Percentiles rank a stretch among this genome's conserved stretches.
These are phyloP conservation scores for Scarus forsteni DNA, from an alignment of 2,797 vertebrate genomes.

Conservation along the genomic window DNA sequence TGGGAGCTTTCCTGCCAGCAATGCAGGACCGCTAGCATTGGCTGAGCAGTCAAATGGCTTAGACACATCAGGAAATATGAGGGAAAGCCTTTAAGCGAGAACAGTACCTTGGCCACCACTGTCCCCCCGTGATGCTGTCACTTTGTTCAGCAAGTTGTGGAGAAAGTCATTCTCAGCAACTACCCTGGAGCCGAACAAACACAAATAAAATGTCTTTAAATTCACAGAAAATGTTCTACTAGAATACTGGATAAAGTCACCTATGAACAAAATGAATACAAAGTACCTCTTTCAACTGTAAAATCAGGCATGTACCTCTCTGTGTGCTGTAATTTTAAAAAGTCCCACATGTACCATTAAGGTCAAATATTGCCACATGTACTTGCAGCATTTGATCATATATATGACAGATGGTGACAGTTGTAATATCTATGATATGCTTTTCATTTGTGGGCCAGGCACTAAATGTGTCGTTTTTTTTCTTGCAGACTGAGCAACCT, in stretches of 20 bases:
- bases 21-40: slow-evolving; percentile 5
- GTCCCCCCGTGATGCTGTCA: slow-evolving; percentile 91
- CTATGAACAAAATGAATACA: slow-evolving; percentile 2
- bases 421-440: too few relatives aligned
- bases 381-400: too few relatives aligned
- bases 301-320: too few relatives aligned
- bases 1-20: slow-evolving; percentile 19
- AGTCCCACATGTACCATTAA: too few relatives aligned
- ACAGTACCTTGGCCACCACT: slow-evolving; percentile 95
- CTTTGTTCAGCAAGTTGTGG: slow-evolving; percentile 92
- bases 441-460: too few relatives aligned
- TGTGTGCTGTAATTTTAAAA: too few relatives aligned
- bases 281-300: too few relatives aligned
- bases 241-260: not conserved
- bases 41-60: not conserved
- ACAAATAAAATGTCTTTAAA: slow-evolving; percentile 61
- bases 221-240: slow-evolving; percentile 40
- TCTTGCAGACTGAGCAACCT: too few relatives aligned
- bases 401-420: too few relatives aligned
- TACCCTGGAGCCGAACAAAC: slow-evolving; percentile 82
- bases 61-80: slow-evolving; percentile 3
- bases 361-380: too few relatives aligned
- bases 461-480: too few relatives aligned
- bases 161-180: slow-evolving; percentile 94
- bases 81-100: slow-evolving; percentile 25